Percentiles rank a stretch among this genome's conserved stretches.
Conservation (phyloP, 1,140 invertebrate species). For the Dufourea novaeangliae region DNA sequence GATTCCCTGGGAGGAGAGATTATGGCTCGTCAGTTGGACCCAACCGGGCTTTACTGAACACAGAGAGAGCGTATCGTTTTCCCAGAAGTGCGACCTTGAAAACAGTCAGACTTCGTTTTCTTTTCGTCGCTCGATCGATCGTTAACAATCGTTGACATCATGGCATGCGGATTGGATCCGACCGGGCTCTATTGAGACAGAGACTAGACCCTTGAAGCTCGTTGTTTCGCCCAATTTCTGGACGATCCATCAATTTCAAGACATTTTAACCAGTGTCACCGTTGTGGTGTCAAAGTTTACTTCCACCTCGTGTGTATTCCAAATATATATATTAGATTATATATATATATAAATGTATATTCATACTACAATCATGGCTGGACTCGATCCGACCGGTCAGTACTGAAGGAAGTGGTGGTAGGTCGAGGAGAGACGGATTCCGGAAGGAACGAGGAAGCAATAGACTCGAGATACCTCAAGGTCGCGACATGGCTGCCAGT, state of each 20-base stretch:
- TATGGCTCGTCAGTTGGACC: constrained; percentile 77
- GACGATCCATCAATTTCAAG: no score
- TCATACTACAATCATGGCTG: constrained; percentile 59
- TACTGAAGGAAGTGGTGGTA: constrained; percentile 62
- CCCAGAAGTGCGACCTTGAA: neutral
- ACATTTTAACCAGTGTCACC: no score
- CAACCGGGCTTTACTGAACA: constrained; percentile 79
- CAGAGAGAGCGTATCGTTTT: neutral
- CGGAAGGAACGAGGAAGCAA: constrained; percentile 61
- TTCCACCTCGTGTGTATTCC: no score
- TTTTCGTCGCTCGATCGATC: constrained; percentile 16
- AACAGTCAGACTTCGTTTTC: constrained; percentile 3
- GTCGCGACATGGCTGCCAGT: constrained; percentile 73
- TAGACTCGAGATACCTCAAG: constrained; percentile 63
- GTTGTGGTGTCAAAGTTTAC: no score
- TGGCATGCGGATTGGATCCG: constrained; percentile 75
- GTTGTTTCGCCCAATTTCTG: no score
- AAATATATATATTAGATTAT: no score
- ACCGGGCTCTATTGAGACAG: constrained; percentile 77
- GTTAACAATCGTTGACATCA: constrained; percentile 58
- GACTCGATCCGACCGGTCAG: constrained; percentile 73
- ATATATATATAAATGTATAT: no score
- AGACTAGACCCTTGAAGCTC: no score
- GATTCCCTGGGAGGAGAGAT: constrained; percentile 40
- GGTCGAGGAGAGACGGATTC: constrained; percentile 45